A percentile compares a stretch with the other conserved stretches of the same genome.
Evolutionary conservation across 64 coral and sea anemone species (phyloP).

Genomic region (Stylophora pistillata): DNA sequence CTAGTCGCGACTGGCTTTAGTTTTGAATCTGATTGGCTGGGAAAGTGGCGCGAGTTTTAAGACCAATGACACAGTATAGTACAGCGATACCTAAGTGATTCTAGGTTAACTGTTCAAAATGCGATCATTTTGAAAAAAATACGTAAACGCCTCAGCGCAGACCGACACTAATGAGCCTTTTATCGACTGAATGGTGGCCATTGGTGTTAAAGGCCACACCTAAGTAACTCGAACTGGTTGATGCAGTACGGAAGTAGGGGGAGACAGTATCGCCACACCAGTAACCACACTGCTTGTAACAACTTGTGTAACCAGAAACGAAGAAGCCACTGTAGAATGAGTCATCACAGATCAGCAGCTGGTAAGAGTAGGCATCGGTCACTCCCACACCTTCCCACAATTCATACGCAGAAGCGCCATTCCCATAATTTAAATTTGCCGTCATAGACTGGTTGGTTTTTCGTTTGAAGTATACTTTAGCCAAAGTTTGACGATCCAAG

Average conservation of each 20-base stretch:
- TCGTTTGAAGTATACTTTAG: neutral
- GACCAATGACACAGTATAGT: no score
- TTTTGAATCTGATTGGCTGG: no score
- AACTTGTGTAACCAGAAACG: slow-evolving; percentile 15
- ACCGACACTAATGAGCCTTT: slow-evolving; percentile 49
- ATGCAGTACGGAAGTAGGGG: slow-evolving; percentile 38
- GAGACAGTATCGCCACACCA: neutral
- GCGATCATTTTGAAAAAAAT: no score
- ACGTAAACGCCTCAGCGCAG: neutral
- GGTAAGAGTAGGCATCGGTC: neutral
- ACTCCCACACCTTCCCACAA: slow-evolving; percentile 27
- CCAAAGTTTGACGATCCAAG: slow-evolving; percentile 1
- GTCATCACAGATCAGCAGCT: slow-evolving; percentile 22
- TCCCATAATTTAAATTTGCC: neutral
- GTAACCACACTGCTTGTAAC: neutral
- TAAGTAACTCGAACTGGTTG: neutral
- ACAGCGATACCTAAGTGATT: no score
- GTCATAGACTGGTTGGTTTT: neutral
- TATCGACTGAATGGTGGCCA: neutral
- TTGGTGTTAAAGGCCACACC: slow-evolving; percentile 56
- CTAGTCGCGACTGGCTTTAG: no score
- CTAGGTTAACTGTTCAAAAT: no score
- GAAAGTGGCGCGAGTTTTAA: no score
- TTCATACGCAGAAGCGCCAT: neutral
- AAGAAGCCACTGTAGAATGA: slow-evolving; percentile 13